Conservation (phyloP, 2,797 vertebrate species). For the Microcaecilia unicolor region DNA sequence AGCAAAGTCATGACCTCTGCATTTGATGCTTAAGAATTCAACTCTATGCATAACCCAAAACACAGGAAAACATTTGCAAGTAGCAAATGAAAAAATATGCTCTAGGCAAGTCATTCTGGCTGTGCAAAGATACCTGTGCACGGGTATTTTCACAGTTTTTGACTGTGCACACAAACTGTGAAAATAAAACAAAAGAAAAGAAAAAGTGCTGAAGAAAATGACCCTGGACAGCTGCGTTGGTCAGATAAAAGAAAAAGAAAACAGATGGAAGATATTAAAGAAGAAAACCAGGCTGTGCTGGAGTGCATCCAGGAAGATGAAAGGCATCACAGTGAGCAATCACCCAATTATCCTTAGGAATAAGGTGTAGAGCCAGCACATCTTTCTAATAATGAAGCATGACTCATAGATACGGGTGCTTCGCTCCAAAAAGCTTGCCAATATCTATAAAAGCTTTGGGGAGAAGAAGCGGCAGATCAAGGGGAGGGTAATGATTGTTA, state of each 20-base stretch:
- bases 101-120: no score
- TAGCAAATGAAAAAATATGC: no score
- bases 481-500: no score
- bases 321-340: slow-evolving; percentile 11
- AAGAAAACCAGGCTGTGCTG: neutral
- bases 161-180: fast-evolving
- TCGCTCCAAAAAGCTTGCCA: neutral
- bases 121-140: no score
- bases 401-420: neutral
- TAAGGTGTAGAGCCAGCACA: neutral
- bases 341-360: neutral
- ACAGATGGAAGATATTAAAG: neutral
- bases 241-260: neutral
- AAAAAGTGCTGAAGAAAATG: neutral
- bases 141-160: no score
- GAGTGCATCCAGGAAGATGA: neutral
- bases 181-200: no score
- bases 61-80: no score
- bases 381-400: fast-evolving
- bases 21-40: no score
- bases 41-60: no score
- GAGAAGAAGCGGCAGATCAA: neutral
- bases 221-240: neutral
- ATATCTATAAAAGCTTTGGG: neutral
- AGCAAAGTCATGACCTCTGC: no score